These are phyloP conservation scores for Aegithalos caudatus DNA, from an alignment of 2,113 vertebrate species.

Conservation along the genomic window DNA sequence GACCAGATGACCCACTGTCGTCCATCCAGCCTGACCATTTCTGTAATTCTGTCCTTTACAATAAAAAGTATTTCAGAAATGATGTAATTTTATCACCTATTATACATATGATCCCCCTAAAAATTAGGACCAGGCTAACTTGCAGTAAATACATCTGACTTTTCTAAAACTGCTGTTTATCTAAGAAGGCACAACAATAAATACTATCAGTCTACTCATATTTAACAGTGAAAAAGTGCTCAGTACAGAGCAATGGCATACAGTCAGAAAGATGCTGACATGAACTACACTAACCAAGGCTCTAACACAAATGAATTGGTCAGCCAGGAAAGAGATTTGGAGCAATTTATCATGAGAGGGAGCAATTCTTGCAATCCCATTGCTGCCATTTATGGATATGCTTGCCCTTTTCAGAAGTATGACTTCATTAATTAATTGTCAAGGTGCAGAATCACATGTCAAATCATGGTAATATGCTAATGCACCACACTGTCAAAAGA, in stretches of 20 bases:
- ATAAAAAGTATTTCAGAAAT: not conserved
- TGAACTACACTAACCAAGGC: not conserved
- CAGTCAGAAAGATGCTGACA: conserved; percentile 15
- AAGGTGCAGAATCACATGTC: not conserved
- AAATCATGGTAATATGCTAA: not conserved
- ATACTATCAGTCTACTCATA: not conserved
- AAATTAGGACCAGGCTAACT: not conserved
- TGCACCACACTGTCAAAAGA: not conserved
- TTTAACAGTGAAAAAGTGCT: not conserved
- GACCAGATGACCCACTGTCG: not conserved
- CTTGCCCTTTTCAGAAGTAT: conserved; percentile 10
- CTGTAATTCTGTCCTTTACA: not conserved
- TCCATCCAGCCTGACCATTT: not conserved
- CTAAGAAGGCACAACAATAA: not conserved
- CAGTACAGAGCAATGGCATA: not conserved
- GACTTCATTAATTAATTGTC: conserved; percentile 15
- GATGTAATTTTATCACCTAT: not conserved
- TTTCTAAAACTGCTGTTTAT: not conserved
- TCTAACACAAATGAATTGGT: conserved; percentile 33
- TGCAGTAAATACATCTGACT: not conserved
- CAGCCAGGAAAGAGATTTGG: conserved; percentile 22
- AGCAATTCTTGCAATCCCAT: not conserved
- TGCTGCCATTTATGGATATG: conserved; percentile 23
- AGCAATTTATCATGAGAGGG: not conserved
- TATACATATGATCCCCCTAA: not conserved